Evolutionary conservation across 2,797 vertebrate genomes (phyloP).

Genomic region (Acanthiza pusilla): DNA sequence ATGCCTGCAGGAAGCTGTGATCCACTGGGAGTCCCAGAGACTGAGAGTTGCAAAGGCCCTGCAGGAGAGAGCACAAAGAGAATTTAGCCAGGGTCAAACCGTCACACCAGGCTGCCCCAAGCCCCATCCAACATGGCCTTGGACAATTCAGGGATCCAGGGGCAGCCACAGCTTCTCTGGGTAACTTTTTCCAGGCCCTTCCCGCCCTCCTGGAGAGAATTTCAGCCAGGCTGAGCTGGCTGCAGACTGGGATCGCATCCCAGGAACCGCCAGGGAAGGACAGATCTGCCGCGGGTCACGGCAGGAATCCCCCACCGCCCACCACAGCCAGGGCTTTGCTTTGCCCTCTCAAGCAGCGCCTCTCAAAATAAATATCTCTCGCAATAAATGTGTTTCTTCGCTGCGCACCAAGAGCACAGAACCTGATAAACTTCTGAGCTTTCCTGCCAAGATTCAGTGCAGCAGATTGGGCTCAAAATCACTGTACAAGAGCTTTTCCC

Average conservation of each 20-base stretch:
- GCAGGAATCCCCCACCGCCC: background rate
- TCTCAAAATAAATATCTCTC: background rate
- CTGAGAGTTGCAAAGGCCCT: too few relatives aligned
- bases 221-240: background rate
- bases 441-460: background rate
- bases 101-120: too few relatives aligned
- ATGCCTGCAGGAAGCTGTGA: too few relatives aligned
- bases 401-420: background rate
- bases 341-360: background rate
- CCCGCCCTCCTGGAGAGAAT: background rate
- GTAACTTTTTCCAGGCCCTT: too few relatives aligned
- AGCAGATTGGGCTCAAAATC: background rate
- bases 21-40: too few relatives aligned
- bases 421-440: background rate
- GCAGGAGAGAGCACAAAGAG: too few relatives aligned
- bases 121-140: fast-evolving
- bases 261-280: background rate
- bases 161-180: background rate
- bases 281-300: fast-evolving
- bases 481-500: background rate
- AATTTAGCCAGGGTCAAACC: too few relatives aligned
- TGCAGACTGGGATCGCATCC: background rate
- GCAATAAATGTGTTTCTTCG: background rate
- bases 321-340: background rate
- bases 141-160: background rate